These are phyloP conservation scores for Numenius arquata DNA, from an alignment of 2,113 vertebrate species.

Conservation along the genomic window DNA sequence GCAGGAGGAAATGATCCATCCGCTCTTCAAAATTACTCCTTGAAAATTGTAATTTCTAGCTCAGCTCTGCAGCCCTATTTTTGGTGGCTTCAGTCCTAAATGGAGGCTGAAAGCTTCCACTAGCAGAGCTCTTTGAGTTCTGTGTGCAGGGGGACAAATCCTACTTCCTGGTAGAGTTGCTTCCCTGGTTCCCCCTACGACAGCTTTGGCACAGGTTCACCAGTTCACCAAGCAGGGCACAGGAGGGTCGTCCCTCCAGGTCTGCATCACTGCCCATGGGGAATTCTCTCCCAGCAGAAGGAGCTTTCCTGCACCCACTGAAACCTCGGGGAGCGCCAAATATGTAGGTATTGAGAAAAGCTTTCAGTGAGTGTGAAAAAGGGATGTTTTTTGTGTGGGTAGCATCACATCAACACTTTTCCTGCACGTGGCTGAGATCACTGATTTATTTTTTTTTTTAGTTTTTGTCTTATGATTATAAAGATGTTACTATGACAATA, in stretches of 20 bases:
- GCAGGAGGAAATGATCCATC: not conserved
- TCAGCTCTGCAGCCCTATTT: not conserved
- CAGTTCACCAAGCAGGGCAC: not conserved
- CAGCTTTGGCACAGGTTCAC: not conserved
- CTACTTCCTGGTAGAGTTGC: not conserved
- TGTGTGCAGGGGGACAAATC: rapidly evolving
- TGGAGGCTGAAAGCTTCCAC: not conserved
- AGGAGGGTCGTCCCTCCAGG: not conserved
- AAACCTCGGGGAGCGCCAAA: not conserved
- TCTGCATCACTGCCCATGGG: not conserved
- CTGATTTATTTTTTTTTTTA: not conserved
- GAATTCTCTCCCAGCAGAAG: not conserved
- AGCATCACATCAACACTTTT: not conserved
- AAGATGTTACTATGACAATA: not conserved
- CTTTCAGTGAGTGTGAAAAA: not conserved
- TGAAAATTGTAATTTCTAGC: not conserved
- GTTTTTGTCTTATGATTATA: not conserved
- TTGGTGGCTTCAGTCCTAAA: not conserved
- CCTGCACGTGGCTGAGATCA: not conserved
- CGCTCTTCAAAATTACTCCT: not conserved
- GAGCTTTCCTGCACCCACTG: not conserved
- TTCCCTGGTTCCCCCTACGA: not conserved
- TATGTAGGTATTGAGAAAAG: not conserved
- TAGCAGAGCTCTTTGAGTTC: not conserved
- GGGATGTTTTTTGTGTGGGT: not conserved